Conservation (phyloP, 2,113 vertebrate genomes). For the Bubalus kerabau region DNA sequence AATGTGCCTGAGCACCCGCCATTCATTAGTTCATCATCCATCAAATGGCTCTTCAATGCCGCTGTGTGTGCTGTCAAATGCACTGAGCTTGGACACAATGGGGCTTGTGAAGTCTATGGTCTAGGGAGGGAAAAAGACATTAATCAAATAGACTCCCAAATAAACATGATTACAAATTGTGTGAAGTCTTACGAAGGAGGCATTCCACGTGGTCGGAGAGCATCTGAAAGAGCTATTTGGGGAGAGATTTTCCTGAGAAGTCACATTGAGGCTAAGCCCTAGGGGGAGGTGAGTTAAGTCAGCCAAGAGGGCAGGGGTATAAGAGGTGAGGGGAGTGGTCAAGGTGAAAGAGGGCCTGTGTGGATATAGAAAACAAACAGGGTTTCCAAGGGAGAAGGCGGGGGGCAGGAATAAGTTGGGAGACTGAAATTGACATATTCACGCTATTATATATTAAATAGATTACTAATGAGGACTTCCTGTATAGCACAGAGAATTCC, state of each 20-base stretch:
- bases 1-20: not conserved
- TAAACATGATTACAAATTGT: not conserved
- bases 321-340: not conserved
- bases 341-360: not conserved
- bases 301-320: not conserved
- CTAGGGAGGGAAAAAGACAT: not conserved
- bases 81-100: not conserved
- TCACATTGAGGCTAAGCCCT: not conserved
- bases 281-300: not conserved
- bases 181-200: not conserved
- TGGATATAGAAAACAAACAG: not conserved
- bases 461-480: not conserved
- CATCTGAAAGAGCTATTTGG: not conserved
- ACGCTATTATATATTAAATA: not conserved
- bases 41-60: not conserved
- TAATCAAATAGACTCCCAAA: slow-evolving; percentile 24
- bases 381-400: not conserved
- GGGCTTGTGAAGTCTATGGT: not conserved
- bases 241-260: not conserved
- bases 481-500: not conserved
- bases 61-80: not conserved
- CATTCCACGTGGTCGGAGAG: not conserved
- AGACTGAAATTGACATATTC: not conserved
- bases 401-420: not conserved
- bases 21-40: not conserved